Evolutionary conservation across 2,888 invertebrate genomes (phyloP), one percentile per base, ranked within the genome.

Genomic region (Metellina segmentata): DNA sequence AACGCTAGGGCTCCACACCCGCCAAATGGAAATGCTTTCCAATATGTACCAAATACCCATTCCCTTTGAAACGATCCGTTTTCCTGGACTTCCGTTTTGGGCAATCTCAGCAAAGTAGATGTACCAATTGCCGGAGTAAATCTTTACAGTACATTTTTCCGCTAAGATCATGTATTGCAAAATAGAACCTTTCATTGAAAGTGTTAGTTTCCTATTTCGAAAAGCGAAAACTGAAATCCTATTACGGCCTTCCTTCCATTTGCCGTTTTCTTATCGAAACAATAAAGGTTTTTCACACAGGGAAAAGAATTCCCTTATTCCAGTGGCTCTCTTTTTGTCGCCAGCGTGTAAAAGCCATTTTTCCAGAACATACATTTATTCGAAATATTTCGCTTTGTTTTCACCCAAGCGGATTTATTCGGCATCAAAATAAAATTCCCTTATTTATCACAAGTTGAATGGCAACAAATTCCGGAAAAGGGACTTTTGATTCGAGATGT

Each of bases 401-500:
- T 81, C 75, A 88, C 74, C 81, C 52, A 69, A 81, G 74, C 81
- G 88, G 88, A 88, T 88, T 88, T 88, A 88, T 88, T 88, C 81
- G 88, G 81, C 88, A 88, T 88, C 81, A 88, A 88, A 88, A 88
- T 88, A 81, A 88, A 88, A 88, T 88, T 88, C 88, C 74, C 81
- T 88, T 88, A 81, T 88, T 81, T 88, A 88, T 88, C 88, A 88
- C 81, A 20, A 81, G 88, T 71, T 72, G 81, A 81, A 88, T 81
- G 88, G 88, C 88, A 88, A 75, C 88, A 88, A 81, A 88, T 88
- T 88, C 75, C 48, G 16, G 53, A 81, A 81, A 81, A 81, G 51
- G 81, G 72, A 61, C 61, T 72, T 88, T 74, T 53, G 81, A 81
- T 88, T 81, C 74, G 52, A 69, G 81, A 88, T 88, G 88, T 53